Base-by-base conservation (phyloP, 2,888 invertebrate genomes). In the Drosophila mulleri region DNA sequence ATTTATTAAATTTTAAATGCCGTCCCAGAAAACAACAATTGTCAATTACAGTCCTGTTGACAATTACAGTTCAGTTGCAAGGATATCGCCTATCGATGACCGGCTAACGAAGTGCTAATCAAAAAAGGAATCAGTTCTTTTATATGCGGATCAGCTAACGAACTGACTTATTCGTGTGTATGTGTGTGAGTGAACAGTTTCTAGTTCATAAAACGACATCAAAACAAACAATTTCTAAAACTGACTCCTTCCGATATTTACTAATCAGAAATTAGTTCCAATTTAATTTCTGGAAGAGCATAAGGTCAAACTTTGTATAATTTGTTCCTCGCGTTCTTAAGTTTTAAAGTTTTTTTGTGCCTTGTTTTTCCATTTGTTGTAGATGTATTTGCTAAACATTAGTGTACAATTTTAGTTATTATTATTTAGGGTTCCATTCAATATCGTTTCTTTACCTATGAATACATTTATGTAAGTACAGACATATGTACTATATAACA, bases 361-460 rank as follows among this genome's bases (percentile, higher is more conserved):
- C 29, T 29, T 29, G 29, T 7, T 50, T 58, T 20, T 42, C 42
- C 32, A 14, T 67, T 57, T 48, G 53, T 44, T 52, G 54, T 29
- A 53, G 50, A 47, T 67, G 54, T 58, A 63, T 35, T 53, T 71
- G 75, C 71, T 75, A 67, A 82, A 81, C 70, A 72, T 79, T 80
- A 68, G 83, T 77, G 74, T 83, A 83, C 84, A 82, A 63, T 78
- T 85, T 78, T 71, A 71, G 66, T 78, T 70, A 84, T 47, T 47
- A 39, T 78, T 76, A 81, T 75, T 83, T 69, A 63, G 32, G 47
- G 37, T 60, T 71, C 39, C 35, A 45, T 48, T 56, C 23, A 53
- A 42, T 29, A 20, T 47, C 63, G 26, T 53, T 35, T 52, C 29
- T 16, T 45, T 52, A 44, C 54, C 54, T 72, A 58, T 48, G n/a